Conservation (phyloP, 1,140 invertebrate genomes). For the Conus ventricosus region DNA sequence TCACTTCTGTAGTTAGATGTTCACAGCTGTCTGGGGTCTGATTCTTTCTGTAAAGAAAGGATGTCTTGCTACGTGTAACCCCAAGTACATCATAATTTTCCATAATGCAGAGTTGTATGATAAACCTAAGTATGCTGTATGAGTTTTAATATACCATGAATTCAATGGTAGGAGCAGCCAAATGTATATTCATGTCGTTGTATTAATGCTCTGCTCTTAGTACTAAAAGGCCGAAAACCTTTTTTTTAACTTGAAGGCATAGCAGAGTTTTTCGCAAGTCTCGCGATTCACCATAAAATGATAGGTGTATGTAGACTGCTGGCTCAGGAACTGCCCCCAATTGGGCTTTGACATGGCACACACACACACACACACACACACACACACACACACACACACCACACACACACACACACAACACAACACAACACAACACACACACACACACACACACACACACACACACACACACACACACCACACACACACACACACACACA, state of each 20-base stretch:
- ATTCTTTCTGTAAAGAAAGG: no score
- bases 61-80: no score
- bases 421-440: no score
- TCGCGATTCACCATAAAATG: neutral
- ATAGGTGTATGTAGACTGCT: neutral
- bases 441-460: slow-evolving; percentile 6
- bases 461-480: no score
- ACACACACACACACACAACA: no score
- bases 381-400: no score
- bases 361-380: no score
- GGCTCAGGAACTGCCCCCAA: neutral
- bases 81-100: no score
- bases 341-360: neutral
- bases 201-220: neutral
- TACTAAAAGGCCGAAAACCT: neutral
- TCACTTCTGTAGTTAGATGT: no score
- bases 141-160: neutral
- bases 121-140: neutral
- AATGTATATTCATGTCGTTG: neutral
- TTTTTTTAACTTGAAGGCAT: neutral
- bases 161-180: neutral
- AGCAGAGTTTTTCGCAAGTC: neutral
- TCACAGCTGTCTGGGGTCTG: no score
- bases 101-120: no score
- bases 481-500: no score